Evolutionary conservation across 2,797 vertebrate species (phyloP), one percentile per base, ranked within the genome.

Genomic region (Falco cherrug): DNA sequence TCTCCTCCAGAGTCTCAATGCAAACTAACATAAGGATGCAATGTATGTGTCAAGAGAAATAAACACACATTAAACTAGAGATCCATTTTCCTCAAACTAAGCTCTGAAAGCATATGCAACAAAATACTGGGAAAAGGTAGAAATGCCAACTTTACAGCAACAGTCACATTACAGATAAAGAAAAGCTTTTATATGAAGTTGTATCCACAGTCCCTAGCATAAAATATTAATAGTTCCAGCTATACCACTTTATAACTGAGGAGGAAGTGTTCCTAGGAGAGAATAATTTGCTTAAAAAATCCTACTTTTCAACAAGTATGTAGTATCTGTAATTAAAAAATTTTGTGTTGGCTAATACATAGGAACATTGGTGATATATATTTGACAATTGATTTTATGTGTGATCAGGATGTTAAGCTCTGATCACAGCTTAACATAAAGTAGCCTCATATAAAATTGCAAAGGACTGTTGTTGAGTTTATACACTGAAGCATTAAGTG

Each of bases 31-130:
- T 82, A 93, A 95, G 90, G 25, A 94, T 50, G 61, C 76, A 95
- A 90, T 0, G 2, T 29, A 60, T 76, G 63, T 82, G 89, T 93
- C 93, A 94, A 94, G 95, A 97, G 95, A 89, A 96, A 95, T 95
- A 97, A 97, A 96, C 93, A 96, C 82, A 96, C 76, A 95, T 96
- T 82, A 95, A 97, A 95, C 68, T 74, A 95, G 94, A 89, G 76
- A 79, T 87, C 84, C 91, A 77, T 95, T 95, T 97, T 84, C 33
- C 83, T 95, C 90, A 64, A 87, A 77, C 83, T 93, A 57, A 88
- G n/a, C 71, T 91, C 63, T 78, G 54, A 97, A 95, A 96, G 61
- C 43, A 47, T n/a, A 80, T 75, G 78, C 63, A 91, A 85, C 74
- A 90, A 91, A 94, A 92, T 87, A 57, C 79, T 22, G 29, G 35